These are phyloP conservation scores for Tautogolabrus adspersus DNA, from an alignment of 2,113 vertebrate genomes.

Conservation along the genomic window DNA sequence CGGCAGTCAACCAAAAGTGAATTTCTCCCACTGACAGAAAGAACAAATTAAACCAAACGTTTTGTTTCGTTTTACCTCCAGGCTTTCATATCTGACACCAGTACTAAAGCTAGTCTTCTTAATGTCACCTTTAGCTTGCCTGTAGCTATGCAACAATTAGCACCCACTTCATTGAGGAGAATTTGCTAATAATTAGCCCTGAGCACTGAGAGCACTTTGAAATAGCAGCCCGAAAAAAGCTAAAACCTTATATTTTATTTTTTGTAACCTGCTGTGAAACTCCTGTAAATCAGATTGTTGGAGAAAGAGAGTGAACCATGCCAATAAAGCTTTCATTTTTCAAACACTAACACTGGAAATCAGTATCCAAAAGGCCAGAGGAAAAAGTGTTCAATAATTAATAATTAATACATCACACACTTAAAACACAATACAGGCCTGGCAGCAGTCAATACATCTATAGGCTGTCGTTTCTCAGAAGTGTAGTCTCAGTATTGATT, in stretches of 20 bases:
- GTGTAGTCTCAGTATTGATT: conserved; percentile 2
- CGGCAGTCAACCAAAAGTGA: conserved; percentile 52
- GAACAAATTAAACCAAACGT: conserved; percentile 60
- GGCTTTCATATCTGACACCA: conserved; percentile 39
- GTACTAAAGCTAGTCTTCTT: neutral
- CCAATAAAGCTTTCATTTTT: neutral
- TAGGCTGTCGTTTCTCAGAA: conserved; percentile 8
- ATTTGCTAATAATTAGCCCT: neutral
- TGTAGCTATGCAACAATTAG: conserved; percentile 32
- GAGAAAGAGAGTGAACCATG: neutral
- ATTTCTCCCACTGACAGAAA: conserved; percentile 42
- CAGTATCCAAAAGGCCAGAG: neutral
- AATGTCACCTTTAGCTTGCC: conserved; percentile 39
- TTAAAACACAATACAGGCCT: neutral
- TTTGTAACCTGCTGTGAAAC: neutral
- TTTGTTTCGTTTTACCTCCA: conserved; percentile 34
- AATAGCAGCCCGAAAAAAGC: conserved; percentile 3
- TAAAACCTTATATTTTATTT: neutral
- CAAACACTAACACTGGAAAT: neutral
- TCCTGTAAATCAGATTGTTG: neutral
- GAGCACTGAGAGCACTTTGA: neutral
- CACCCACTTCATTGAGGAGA: neutral
- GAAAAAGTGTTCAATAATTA: neutral
- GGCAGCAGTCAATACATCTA: neutral
- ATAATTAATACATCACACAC: neutral